These are phyloP conservation scores for Drosophila baimaii DNA, from an alignment of 1,140 invertebrate species.

Conservation along the genomic window DNA sequence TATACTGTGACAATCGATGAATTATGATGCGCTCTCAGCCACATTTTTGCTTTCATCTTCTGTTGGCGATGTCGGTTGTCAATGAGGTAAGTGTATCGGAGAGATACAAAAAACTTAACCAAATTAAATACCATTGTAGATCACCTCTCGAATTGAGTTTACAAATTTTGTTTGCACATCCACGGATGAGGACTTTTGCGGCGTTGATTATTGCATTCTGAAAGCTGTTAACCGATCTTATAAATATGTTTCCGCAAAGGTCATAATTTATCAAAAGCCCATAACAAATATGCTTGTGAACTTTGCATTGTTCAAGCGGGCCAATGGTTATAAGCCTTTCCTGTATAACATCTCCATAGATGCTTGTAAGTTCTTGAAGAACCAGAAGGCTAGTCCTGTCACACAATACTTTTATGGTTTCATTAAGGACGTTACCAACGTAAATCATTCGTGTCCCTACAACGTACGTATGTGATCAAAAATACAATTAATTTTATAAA, in stretches of 20 bases:
- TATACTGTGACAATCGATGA: not conserved
- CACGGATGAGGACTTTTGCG: not conserved
- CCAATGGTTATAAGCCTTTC: slow-evolving; percentile 31
- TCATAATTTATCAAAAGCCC: not conserved
- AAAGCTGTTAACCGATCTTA: slow-evolving; percentile 34
- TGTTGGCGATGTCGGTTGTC: not conserved
- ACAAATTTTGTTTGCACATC: slow-evolving; percentile 4
- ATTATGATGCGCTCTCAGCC: not conserved
- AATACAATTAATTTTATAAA: not conserved
- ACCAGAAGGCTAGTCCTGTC: not conserved
- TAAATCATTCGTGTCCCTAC: slow-evolving; percentile 17
- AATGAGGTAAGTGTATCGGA: not conserved
- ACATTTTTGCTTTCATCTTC: not conserved
- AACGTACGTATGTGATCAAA: not conserved
- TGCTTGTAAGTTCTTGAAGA: slow-evolving; percentile 11
- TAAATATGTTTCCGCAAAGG: slow-evolving; percentile 15
- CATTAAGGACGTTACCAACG: slow-evolving; percentile 1
- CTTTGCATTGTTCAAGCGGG: slow-evolving; percentile 11
- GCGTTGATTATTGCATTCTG: slow-evolving; percentile 24
- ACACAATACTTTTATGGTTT: slow-evolving; percentile 10
- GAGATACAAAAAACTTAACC: not conserved
- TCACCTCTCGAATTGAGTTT: not conserved
- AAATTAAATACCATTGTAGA: not conserved
- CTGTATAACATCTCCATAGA: slow-evolving; percentile 21
- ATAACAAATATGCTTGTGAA: not conserved